phyloP scores from a whole-genome alignment of 35 echinoderm and acorn worm species.

The Chiridota heheva region DNA sequence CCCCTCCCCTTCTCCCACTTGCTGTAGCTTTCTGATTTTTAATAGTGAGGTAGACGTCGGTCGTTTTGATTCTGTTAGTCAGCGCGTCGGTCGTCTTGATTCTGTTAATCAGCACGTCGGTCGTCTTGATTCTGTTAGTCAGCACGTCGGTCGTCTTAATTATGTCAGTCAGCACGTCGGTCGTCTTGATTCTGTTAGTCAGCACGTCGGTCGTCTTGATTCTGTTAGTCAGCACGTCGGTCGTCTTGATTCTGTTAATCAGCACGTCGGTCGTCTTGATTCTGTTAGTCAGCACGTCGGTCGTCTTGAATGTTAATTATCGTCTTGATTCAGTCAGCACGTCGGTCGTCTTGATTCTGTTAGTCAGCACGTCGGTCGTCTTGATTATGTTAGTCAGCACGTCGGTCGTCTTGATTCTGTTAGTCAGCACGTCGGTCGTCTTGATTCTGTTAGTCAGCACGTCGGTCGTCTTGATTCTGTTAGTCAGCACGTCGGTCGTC shows the following conservation, averaged over 20 bases:
- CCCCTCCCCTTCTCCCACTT: too few relatives aligned
- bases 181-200: not conserved
- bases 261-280: not conserved
- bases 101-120: not conserved
- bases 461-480: too few relatives aligned
- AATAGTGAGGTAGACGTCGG: too few relatives aligned
- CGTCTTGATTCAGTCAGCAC: not conserved
- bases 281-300: conserved; percentile 1
- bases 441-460: too few relatives aligned
- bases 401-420: too few relatives aligned
- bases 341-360: conserved; percentile 6
- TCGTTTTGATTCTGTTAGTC: too few relatives aligned
- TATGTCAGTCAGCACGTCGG: conserved; percentile 5
- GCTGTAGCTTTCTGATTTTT: too few relatives aligned
- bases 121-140: not conserved
- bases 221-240: not conserved
- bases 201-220: not conserved
- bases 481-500: too few relatives aligned
- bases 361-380: not conserved
- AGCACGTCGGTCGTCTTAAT: not conserved
- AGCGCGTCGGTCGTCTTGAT: too few relatives aligned
- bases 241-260: not conserved
- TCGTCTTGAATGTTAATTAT: too few relatives aligned
- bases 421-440: too few relatives aligned
- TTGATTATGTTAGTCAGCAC: too few relatives aligned